These are phyloP conservation scores for Petromus typicus DNA, from an alignment of 2,113 vertebrate genomes.

Conservation along the genomic window DNA sequence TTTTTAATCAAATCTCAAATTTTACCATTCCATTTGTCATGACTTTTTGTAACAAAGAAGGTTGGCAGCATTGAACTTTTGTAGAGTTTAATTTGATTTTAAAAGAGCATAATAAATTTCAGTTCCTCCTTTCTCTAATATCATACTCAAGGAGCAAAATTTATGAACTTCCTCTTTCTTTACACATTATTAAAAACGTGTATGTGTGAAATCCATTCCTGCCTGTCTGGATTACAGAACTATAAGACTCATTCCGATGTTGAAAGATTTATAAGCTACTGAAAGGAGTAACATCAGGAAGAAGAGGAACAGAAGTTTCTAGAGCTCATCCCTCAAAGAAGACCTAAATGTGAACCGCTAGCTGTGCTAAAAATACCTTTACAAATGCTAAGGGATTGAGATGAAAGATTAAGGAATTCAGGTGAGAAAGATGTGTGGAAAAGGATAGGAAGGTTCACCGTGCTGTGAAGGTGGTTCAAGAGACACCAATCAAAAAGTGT, in stretches of 20 bases:
- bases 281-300: neutral
- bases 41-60: neutral
- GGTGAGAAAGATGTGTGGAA: neutral
- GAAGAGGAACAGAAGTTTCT: neutral
- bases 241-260: neutral
- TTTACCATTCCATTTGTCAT: slow-evolving; percentile 1
- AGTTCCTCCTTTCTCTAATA: neutral
- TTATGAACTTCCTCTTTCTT: neutral
- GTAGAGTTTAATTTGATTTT: neutral
- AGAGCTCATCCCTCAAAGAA: neutral
- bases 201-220: neutral
- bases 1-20: slow-evolving; percentile 20
- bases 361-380: neutral
- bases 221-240: neutral
- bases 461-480: no score
- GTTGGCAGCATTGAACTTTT: neutral
- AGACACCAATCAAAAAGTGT: no score
- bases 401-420: neutral
- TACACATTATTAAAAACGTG: neutral
- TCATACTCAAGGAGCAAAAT: neutral
- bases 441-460: neutral
- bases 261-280: neutral
- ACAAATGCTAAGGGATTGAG: neutral
- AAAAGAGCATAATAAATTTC: neutral
- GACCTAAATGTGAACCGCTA: neutral